Percentiles rank a stretch among this genome's conserved stretches.
Conservation (phyloP, 2,797 vertebrate species). For the Dryobates pubescens region DNA sequence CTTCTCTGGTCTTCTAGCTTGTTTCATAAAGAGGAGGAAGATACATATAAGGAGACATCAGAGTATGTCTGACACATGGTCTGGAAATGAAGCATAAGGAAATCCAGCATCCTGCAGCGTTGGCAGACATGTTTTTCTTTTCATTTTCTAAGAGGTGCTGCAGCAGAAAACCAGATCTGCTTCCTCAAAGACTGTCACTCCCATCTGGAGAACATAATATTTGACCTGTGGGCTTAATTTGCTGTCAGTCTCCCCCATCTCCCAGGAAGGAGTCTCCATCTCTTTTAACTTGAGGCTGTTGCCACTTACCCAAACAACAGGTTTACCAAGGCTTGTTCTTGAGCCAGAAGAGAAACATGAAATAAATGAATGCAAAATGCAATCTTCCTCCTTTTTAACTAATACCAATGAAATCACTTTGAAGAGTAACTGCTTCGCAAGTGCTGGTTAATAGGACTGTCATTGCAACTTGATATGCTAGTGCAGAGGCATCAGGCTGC, state of each 20-base stretch:
- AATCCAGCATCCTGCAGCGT: neutral
- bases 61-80: neutral
- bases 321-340: neutral
- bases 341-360: neutral
- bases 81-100: slow-evolving; percentile 27
- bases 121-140: neutral
- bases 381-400: neutral
- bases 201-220: slow-evolving; percentile 43
- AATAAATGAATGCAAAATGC: neutral
- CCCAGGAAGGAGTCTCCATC: slow-evolving; percentile 26
- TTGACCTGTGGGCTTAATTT: slow-evolving; percentile 7
- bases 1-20: neutral
- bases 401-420: neutral
- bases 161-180: slow-evolving; percentile 43
- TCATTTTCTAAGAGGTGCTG: slow-evolving; percentile 47
- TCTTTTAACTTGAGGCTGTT: neutral
- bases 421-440: neutral
- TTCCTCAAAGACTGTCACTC: slow-evolving; percentile 32
- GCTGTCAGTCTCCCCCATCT: neutral
- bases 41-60: neutral
- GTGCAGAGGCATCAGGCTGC: neutral
- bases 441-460: neutral
- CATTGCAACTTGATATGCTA: neutral
- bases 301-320: neutral
- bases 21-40: neutral